phyloP scores from a whole-genome alignment of 2,888 invertebrate genomes.

The Troilus luridus region DNA sequence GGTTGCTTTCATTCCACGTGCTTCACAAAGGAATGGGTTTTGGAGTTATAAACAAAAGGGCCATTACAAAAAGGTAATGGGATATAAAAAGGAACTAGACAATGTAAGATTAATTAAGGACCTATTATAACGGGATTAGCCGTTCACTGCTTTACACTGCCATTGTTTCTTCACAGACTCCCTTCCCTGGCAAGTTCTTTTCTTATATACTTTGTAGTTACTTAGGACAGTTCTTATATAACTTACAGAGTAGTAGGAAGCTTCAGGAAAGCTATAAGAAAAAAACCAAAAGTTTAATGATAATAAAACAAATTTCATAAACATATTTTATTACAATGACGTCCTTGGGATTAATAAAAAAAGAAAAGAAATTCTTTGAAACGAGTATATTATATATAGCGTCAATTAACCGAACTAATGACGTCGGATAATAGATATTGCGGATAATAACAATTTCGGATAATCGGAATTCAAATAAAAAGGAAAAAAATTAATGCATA shows the following conservation, averaged over 20 bases:
- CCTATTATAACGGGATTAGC: neutral
- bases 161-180: neutral
- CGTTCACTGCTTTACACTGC: neutral
- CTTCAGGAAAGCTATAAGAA: neutral
- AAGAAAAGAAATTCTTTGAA: too few species aligned
- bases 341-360: too few species aligned
- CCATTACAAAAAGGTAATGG: slow-evolving; percentile 18
- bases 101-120: slow-evolving; percentile 19
- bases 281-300: too few species aligned
- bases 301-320: too few species aligned
- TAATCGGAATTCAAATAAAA: too few species aligned
- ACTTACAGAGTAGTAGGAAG: neutral
- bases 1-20: neutral
- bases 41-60: neutral
- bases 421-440: too few species aligned
- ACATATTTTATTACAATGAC: too few species aligned
- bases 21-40: neutral
- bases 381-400: too few species aligned
- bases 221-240: neutral
- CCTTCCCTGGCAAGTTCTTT: neutral
- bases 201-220: neutral
- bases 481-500: too few species aligned
- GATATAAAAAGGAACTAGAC: neutral
- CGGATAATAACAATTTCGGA: too few species aligned
- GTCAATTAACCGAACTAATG: too few species aligned